Base-by-base conservation (phyloP, 2,113 vertebrate species). In the Ptychochromis oligacanthus region DNA sequence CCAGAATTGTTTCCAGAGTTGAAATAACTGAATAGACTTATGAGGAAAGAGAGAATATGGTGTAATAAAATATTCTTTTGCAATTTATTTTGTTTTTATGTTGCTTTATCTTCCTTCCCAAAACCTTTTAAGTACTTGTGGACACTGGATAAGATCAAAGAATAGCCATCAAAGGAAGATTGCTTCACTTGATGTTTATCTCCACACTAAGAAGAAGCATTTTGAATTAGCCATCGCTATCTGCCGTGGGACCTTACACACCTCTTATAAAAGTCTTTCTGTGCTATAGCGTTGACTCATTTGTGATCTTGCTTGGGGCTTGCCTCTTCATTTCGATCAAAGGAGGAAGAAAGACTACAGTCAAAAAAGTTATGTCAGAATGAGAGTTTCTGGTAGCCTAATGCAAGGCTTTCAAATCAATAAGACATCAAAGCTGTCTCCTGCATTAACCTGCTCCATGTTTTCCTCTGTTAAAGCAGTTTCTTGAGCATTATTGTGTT, bases 141-240 rank as follows among this genome's bases (percentile, higher is more conserved):
- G 67, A 81, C 70, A 34, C 38, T 58, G 38, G 62, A 12, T 10
- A 6, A 81, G 74, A 85, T 87, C 62, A 85, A 75, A 86, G 60
- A 79, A 59, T 2, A 57, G 22, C 67, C 56, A 79, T 86, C 79
- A 84, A 84, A 88, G 60, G n/a, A 14, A 80, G 28, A 43, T 52
- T 58, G 60, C 49, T 81, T 70, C 43, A 75, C 64, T 80, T 34
- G 59, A 61, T 90, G 86, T 88, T 86, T 86, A 70, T 78, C 59
- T 80, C 52, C 36, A 74, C 77, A 22, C 55, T 83, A 26, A 88
- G 40, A 60, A 67, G 74, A 46, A 56, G 55, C 65, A 81, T 72
- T 77, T 75, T 20, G 18, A 65, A 75, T 83, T 56, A 70, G 62
- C 74, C 59, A 26, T 76, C 84, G 60, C 38, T 59, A 20, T 74